Percentiles rank a stretch among this genome's conserved stretches.
Conservation (phyloP, 2,797 vertebrate genomes). For the Mormyrus hasselquistii region DNA sequence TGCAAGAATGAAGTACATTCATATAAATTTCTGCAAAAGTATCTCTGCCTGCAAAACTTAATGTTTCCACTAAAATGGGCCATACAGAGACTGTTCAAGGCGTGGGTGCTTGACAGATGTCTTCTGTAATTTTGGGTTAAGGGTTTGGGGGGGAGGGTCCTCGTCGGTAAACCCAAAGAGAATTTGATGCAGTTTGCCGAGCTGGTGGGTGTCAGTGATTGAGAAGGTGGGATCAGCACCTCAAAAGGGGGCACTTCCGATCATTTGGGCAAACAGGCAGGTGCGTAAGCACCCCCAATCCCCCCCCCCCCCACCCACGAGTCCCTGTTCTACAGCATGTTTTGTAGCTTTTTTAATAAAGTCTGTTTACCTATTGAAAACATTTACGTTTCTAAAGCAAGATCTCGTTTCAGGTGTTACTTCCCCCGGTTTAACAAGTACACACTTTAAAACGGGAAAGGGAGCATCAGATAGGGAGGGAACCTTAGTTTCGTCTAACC, state of each 20-base stretch:
- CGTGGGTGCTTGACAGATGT: neutral
- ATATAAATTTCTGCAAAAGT: neutral
- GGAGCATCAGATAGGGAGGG: slow-evolving; percentile 27
- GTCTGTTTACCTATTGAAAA: slow-evolving; percentile 19
- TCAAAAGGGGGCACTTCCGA: neutral
- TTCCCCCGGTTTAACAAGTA: slow-evolving; percentile 46
- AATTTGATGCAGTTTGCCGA: neutral
- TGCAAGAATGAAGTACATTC: neutral
- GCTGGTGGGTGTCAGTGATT: neutral
- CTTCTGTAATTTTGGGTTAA: neutral
- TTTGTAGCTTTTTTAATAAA: neutral
- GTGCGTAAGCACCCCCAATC: neutral
- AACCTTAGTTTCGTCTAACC: neutral
- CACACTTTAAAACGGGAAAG: slow-evolving; percentile 17
- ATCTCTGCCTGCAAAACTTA: neutral
- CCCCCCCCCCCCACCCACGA: no score
- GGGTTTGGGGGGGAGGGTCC: neutral
- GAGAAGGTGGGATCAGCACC: no score
- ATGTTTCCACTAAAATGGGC: neutral
- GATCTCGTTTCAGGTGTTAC: slow-evolving; percentile 40
- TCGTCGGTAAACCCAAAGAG: neutral
- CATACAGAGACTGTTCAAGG: neutral
- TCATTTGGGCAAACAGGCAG: neutral
- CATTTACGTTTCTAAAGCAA: slow-evolving; percentile 28
- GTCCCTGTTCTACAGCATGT: neutral